Percentiles rank a stretch among this genome's conserved stretches.
Conservation (phyloP, 2,888 invertebrate species). For the Philonicus albiceps region DNA sequence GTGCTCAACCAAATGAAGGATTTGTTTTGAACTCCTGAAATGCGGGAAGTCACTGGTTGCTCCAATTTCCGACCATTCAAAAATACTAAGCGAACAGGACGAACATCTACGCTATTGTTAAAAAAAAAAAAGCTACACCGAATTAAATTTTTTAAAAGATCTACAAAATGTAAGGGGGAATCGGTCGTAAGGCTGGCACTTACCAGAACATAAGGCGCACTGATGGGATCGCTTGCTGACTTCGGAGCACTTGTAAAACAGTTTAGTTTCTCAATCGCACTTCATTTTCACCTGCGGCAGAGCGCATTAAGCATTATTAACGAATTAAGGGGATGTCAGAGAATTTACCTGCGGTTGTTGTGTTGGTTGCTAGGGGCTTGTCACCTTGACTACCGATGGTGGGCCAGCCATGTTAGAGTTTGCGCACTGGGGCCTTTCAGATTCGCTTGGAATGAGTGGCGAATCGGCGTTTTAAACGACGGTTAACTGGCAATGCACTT, state of each 20-base stretch:
- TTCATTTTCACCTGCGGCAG: background rate
- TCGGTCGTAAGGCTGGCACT: background rate
- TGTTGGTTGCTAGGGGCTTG: constrained; percentile 49
- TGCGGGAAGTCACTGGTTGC: background rate
- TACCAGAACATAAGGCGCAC: background rate
- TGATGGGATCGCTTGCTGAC: background rate
- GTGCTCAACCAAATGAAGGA: background rate
- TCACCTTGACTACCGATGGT: constrained; percentile 49
- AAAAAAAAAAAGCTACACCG: background rate
- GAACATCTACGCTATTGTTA: background rate
- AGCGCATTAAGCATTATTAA: background rate
- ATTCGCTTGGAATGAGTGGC: background rate
- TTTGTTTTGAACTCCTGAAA: background rate
- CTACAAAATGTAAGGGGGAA: background rate
- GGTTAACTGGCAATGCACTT: background rate
- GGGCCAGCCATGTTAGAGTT: constrained; percentile 44
- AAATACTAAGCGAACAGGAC: background rate
- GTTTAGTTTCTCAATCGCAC: background rate
- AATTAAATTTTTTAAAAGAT: background rate
- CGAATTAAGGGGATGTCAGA: background rate
- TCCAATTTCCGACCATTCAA: background rate
- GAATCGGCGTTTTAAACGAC: background rate
- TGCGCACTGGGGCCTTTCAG: constrained; percentile 25
- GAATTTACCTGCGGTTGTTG: constrained; percentile 46
- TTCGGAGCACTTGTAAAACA: background rate